Evolutionary conservation across 2,888 invertebrate species (phyloP), one percentile per base, ranked within the genome.

Genomic region (Drosophila trichaetosa): DNA sequence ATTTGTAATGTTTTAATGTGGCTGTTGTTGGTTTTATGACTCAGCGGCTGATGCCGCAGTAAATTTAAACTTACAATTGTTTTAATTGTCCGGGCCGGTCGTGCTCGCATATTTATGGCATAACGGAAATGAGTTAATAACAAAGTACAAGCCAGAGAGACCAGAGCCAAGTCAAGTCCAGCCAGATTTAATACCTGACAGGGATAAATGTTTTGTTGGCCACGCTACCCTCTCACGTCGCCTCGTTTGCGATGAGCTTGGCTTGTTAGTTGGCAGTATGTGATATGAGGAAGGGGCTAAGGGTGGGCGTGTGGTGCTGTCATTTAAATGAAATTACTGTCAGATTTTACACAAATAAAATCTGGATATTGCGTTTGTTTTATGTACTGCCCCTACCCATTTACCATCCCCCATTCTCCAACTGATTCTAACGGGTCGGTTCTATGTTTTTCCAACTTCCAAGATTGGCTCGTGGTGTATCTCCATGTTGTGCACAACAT

Each of bases 51-150:
- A 82, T 80, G 72, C 73, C 82, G 86, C 85, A 75, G 87, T 89
- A 89, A 86, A 89, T 89, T 89, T 87, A 72, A 87, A 81, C 80
- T 83, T 82, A 85, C 89, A 89, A 84, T 86, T 89, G 86, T 89
- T 87, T 86, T 89, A 86, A 86, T 86, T 86, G 86, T 80, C 69
- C 83, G 69, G 73, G 73, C 85, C 79, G 77, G 90, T 85, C 90
- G 90, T 89, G 85, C 77, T 87, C 88, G 77, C 86, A 89, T 85
- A 85, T 89, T 85, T 85, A 85, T 89, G 90, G 90, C 88, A 87
- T 87, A 85, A 85, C 84, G 90, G 90, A 85, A 85, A 85, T 85
- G 90, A 89, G 84, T 89, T 89, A 89, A 85, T 87, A 85, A 85
- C 90, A 89, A 84, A 84, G 89, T 84, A 84, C 84, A 82, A 69